Base-by-base conservation (phyloP, 2,888 invertebrate genomes). In the Cheilosia vulpina region DNA sequence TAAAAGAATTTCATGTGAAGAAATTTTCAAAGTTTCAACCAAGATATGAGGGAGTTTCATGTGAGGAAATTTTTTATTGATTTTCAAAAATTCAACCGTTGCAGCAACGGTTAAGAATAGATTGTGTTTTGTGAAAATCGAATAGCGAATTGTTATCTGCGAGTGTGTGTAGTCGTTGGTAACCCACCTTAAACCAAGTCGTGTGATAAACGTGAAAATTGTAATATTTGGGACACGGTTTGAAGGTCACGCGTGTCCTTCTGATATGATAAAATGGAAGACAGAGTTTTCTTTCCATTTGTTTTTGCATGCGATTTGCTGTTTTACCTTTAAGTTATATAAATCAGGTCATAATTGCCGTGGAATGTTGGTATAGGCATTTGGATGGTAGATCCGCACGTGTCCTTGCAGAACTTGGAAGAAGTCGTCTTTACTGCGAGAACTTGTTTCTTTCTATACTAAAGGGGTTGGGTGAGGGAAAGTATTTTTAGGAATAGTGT, bases 201-300 rank as follows among this genome's bases (percentile, higher is more conserved):
- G 17, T 34, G 24, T 45, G 24, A 62, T 68, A 13, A 41, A 47
- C 68, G 62, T 41, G 43, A 53, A 68, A 65, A 34, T 75, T 62
- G 31, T 47, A 65, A 45, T 43, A 19, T 47, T 63, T 69, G 80
- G 80, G 68, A 27, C 31, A 38, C 9, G 66, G 65, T 13, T 60
- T 69, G 69, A 84, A 84, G 84, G 84, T 84, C 75, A 55, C 63
- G 80, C 69, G 80, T 84, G 80, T 80, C 80, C 84, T 75, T 53
- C 4, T 52, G 52, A 34, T 43, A 21, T 17, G 45, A 45, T 34
- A 34, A 34, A 11, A 38, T 55, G 47, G 41, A 79, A 69, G 75
- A 65, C 65, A 71, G 65, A 15, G 55, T 65, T 21, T 31, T 31
- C 9, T 31, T 31, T 4, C 17, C 6, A 5, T 45, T 7, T 52